A percentile compares a stretch with the other conserved stretches of the same genome.
Conservation (phyloP, 2,888 invertebrate genomes). For the Dicroscelio sp. region DNA sequence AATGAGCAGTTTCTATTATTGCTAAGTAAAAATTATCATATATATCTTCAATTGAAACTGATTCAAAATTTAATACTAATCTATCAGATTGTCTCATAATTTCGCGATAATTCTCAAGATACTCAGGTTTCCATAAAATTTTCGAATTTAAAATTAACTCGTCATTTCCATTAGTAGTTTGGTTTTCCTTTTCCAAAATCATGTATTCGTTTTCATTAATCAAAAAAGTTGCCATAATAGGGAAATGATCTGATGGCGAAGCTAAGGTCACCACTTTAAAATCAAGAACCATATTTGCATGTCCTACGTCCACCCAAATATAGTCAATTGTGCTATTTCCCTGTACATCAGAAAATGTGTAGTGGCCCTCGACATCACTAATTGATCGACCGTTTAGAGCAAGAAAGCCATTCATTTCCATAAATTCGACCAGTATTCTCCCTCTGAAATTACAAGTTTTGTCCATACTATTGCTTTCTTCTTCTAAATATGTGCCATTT, state of each 20-base stretch:
- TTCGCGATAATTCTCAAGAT: background rate
- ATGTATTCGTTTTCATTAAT: background rate
- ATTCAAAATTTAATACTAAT: background rate
- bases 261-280: background rate
- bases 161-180: background rate
- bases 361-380: background rate
- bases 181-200: background rate
- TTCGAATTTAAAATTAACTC: background rate
- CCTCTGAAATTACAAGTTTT: background rate
- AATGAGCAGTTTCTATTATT: background rate
- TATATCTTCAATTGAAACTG: background rate
- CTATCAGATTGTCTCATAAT: background rate
- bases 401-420: background rate
- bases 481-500: background rate
- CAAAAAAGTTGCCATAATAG: background rate
- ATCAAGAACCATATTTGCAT: background rate
- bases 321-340: conserved; percentile 23
- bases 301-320: conserved; percentile 20
- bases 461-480: background rate
- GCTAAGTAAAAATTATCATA: background rate
- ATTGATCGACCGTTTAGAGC: background rate
- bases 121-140: background rate
- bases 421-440: background rate
- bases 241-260: conserved; percentile 28
- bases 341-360: background rate